Percentiles rank a stretch among this genome's conserved stretches.
phyloP scores from a whole-genome alignment of 2,113 vertebrate species.

The Prunella himalayana region DNA sequence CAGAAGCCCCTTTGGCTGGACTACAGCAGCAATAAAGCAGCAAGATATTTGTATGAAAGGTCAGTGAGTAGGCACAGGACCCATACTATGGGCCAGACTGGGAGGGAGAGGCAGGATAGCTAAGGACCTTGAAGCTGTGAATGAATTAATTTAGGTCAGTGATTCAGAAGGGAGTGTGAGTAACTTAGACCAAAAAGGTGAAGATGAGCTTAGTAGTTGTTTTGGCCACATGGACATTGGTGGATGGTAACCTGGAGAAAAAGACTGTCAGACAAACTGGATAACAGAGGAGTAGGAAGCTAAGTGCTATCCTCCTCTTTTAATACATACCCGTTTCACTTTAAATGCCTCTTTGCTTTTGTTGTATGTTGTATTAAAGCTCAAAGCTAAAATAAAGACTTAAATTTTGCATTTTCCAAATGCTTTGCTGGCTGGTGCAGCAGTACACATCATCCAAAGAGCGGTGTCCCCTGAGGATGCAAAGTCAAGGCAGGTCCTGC shows the following conservation, averaged over 20 bases:
- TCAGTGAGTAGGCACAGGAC: neutral
- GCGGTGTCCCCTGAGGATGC: neutral
- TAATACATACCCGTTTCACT: neutral
- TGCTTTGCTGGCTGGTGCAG: neutral
- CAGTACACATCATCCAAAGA: neutral
- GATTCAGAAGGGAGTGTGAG: neutral
- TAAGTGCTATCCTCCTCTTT: neutral
- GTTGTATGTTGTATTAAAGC: neutral
- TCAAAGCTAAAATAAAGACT: neutral
- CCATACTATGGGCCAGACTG: rapidly evolving
- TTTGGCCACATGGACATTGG: neutral
- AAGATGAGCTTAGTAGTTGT: neutral
- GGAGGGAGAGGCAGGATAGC: neutral
- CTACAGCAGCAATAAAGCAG: neutral
- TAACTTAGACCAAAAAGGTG: neutral
- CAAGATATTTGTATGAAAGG: neutral
- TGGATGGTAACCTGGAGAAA: neutral
- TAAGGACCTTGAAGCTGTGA: neutral
- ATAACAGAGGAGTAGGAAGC: neutral
- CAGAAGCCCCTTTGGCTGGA: neutral
- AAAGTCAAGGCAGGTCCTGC: neutral
- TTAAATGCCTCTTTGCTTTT: neutral
- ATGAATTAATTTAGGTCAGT: neutral
- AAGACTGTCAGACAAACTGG: neutral
- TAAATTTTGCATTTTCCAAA: neutral